These are phyloP conservation scores for Andrena hattorfiana DNA, from an alignment of 2,888 invertebrate species.

Conservation along the genomic window DNA sequence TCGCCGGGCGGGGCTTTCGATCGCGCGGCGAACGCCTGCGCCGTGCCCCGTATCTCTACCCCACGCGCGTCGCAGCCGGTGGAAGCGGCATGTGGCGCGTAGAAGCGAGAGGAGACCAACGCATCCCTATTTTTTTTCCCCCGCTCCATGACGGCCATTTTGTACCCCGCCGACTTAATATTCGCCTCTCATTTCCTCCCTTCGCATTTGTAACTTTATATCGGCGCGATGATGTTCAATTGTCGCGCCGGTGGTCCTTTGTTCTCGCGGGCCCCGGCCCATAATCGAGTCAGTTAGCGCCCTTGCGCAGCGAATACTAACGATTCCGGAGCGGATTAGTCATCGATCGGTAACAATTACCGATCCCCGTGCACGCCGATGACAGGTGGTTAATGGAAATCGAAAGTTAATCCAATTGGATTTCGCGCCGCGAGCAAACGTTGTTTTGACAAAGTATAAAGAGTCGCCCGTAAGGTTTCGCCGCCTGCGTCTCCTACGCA, in stretches of 20 bases:
- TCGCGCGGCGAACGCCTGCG: conserved; percentile 74
- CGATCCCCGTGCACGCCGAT: conserved; percentile 52
- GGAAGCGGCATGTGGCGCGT: conserved; percentile 40
- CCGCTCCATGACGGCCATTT: conserved; percentile 77
- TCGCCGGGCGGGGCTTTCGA: conserved; percentile 82
- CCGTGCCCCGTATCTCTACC: conserved; percentile 59
- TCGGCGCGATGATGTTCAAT: conserved; percentile 72
- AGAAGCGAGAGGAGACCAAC: conserved; percentile 52
- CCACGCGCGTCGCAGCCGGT: conserved; percentile 68
- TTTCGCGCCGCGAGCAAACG: conserved; percentile 24
- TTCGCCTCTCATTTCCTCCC: conserved; percentile 74
- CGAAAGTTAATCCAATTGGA: conserved; percentile 75
- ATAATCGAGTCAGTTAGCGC: conserved; percentile 70
- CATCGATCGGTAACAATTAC: conserved; percentile 75
- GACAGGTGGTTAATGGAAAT: conserved; percentile 73
- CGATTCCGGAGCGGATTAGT: conserved; percentile 70
- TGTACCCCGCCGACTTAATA: conserved; percentile 75
- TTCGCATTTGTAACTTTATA: conserved; percentile 70
- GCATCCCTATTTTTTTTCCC: conserved; percentile 70
- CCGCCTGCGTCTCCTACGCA: background rate
- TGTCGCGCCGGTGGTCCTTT: conserved; percentile 68
- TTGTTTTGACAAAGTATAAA: conserved; percentile 63
- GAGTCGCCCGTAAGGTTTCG: conserved; percentile 50
- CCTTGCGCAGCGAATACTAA: conserved; percentile 45
- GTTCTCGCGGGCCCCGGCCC: conserved; percentile 50